phyloP scores from a whole-genome alignment of 2,888 invertebrate genomes.

The Caradrina clavipalpis region DNA sequence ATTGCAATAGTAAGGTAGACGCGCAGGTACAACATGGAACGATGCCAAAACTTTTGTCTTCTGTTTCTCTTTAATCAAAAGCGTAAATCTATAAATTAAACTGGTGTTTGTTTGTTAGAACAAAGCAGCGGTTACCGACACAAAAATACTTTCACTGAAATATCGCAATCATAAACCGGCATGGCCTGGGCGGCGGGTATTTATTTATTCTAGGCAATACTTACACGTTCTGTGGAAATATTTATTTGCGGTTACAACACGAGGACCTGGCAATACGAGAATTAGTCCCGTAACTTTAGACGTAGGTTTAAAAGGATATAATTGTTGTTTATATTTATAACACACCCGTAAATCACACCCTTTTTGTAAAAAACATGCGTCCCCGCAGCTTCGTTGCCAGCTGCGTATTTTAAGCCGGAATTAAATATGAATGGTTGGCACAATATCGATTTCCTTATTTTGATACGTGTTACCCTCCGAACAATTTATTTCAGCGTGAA shows the following conservation, averaged over 20 bases:
- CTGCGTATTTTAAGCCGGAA: constrained; percentile 27
- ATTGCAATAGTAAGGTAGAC: constrained; percentile 37
- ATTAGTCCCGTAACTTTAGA: constrained; percentile 25
- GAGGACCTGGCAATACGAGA: constrained; percentile 15
- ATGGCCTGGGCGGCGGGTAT: constrained; percentile 71
- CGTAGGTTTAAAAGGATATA: constrained; percentile 24
- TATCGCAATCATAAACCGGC: constrained; percentile 78
- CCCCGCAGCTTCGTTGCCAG: constrained; percentile 10
- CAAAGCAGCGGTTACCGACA: constrained; percentile 73
- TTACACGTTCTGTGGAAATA: constrained; percentile 70
- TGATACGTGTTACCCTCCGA: constrained; percentile 17
- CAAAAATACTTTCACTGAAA: constrained; percentile 83
- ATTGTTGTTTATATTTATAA: constrained; percentile 51
- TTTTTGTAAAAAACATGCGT: constrained; percentile 30
- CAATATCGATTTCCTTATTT: constrained; percentile 42
- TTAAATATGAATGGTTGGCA: constrained; percentile 44
- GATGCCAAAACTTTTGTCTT: constrained; percentile 72
- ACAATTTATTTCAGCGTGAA: constrained; percentile 20
- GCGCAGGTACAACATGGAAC: constrained; percentile 65
- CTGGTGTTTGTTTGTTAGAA: constrained; percentile 71
- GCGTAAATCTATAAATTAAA: constrained; percentile 74
- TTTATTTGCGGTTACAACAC: constrained; percentile 69
- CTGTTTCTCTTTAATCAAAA: constrained; percentile 73
- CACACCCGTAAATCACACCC: constrained; percentile 29
- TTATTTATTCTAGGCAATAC: constrained; percentile 75